These are phyloP conservation scores for Conopomorpha cramerella DNA, from an alignment of 1,140 invertebrate species.

Conservation along the genomic window DNA sequence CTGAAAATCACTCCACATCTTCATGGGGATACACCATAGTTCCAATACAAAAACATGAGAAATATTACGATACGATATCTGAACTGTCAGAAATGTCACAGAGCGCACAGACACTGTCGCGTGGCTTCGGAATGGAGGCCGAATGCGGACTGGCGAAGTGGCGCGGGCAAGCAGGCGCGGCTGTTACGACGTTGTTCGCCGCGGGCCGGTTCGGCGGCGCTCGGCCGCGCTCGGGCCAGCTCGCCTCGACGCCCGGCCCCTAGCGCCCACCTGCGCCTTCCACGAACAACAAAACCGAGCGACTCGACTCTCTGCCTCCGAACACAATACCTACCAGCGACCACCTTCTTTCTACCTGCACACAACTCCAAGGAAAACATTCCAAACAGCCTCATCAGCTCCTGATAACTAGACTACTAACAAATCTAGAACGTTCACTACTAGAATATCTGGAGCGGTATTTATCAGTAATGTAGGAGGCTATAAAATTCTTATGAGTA, in stretches of 20 bases:
- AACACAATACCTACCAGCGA: constrained; percentile 16
- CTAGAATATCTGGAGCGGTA: no score
- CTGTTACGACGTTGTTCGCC: constrained; percentile 18
- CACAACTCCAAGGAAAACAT: constrained; percentile 6
- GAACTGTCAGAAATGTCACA: constrained; percentile 54
- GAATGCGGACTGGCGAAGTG: constrained; percentile 39
- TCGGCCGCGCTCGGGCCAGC: constrained; percentile 12
- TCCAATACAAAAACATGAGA: constrained; percentile 57
- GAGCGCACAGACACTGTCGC: constrained; percentile 45
- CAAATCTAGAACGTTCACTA: no score
- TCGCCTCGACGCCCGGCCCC: constrained; percentile 12
- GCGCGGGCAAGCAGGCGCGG: constrained; percentile 9
- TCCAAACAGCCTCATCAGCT: no score
- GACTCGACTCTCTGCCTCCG: constrained; percentile 11
- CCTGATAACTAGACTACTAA: no score
- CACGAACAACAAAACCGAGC: constrained; percentile 40
- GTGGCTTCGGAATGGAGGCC: constrained; percentile 28
- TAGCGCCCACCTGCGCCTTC: constrained; percentile 41
- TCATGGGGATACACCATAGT: constrained; percentile 60
- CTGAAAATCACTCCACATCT: constrained; percentile 60
- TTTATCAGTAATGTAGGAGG: no score
- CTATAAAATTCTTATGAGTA: no score
- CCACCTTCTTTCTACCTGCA: constrained; percentile 3
- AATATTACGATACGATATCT: constrained; percentile 56
- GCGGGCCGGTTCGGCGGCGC: constrained; percentile 3